Evolutionary conservation across 2,888 invertebrate species (phyloP).

Genomic region (Camptogramma bilineatum): DNA sequence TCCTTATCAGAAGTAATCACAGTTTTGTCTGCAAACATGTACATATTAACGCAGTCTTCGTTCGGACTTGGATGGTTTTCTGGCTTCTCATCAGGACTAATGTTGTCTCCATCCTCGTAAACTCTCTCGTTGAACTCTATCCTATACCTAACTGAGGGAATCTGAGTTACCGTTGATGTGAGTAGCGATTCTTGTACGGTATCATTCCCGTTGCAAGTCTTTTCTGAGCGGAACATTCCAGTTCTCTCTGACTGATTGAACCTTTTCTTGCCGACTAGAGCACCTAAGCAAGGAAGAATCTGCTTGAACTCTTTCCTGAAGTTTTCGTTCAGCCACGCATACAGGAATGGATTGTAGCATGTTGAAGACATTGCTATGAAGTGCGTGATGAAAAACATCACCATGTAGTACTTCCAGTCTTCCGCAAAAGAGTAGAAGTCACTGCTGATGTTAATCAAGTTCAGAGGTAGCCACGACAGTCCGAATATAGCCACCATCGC

Average conservation of each 20-base stretch:
- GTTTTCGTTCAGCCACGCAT: constrained; percentile 98
- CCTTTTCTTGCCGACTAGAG: constrained; percentile 74
- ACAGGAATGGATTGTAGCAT: constrained; percentile 97
- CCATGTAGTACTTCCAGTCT: constrained; percentile 89
- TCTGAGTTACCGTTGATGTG: constrained; percentile 75
- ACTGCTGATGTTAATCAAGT: constrained; percentile 91
- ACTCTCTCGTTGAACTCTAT: constrained; percentile 75
- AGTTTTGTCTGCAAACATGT: constrained; percentile 80
- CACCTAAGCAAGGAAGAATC: constrained; percentile 88
- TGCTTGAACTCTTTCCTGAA: constrained; percentile 95
- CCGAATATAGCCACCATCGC: constrained; percentile 96
- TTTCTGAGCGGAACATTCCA: constrained; percentile 78
- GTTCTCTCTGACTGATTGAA: constrained; percentile 77
- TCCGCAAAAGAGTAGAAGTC: constrained; percentile 87
- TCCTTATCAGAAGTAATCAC: constrained; percentile 74
- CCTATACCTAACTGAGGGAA: constrained; percentile 78
- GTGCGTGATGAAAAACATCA: constrained; percentile 92
- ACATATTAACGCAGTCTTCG: constrained; percentile 81
- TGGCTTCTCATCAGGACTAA: constrained; percentile 80
- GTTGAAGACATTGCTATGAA: constrained; percentile 97
- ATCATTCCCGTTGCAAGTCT: constrained; percentile 80
- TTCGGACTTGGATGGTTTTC: constrained; percentile 74
- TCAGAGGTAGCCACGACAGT: constrained; percentile 93
- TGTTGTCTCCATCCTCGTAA: constrained; percentile 67
- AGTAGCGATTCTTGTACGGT: constrained; percentile 79